Conservation (phyloP, 2,113 vertebrate genomes). For the Pogona vitticeps region DNA sequence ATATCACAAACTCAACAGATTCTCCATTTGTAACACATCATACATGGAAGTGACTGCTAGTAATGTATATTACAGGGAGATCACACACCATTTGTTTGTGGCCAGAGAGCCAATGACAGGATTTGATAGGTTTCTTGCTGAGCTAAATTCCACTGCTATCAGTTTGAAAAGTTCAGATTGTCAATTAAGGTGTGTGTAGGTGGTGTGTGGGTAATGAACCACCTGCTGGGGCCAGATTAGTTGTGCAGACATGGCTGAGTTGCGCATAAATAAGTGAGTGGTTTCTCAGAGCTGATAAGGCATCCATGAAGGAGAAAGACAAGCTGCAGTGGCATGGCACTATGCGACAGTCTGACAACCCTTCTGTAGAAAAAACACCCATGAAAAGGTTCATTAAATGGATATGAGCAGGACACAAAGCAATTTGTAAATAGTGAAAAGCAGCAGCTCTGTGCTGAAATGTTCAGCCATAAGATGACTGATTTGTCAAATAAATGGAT, state of each 20-base stretch:
- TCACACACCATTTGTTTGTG: not conserved
- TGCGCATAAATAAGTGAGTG: not conserved
- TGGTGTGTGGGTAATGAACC: not conserved
- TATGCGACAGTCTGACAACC: not conserved
- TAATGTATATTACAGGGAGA: not conserved
- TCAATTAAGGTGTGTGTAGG: not conserved
- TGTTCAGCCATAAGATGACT: not conserved
- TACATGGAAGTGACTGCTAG: not conserved
- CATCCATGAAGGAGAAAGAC: not conserved
- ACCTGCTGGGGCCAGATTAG: not conserved
- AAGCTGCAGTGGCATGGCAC: not conserved
- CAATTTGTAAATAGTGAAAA: not conserved
- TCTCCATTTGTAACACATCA: slow-evolving; percentile 11
- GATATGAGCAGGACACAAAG: not conserved
- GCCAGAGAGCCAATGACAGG: slow-evolving; percentile 7
- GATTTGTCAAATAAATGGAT: not conserved
- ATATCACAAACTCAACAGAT: not conserved
- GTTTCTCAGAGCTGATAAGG: not conserved
- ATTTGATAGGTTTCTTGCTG: not conserved
- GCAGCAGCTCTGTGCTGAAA: not conserved
- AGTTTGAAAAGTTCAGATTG: slow-evolving; percentile 1
- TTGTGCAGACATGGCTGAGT: not conserved
- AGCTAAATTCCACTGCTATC: not conserved
- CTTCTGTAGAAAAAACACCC: not conserved
- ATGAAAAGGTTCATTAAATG: not conserved